Evolutionary conservation across 2,797 vertebrate species (phyloP), one percentile per base, ranked within the genome.

Genomic region (Diplodus puntazzo): DNA sequence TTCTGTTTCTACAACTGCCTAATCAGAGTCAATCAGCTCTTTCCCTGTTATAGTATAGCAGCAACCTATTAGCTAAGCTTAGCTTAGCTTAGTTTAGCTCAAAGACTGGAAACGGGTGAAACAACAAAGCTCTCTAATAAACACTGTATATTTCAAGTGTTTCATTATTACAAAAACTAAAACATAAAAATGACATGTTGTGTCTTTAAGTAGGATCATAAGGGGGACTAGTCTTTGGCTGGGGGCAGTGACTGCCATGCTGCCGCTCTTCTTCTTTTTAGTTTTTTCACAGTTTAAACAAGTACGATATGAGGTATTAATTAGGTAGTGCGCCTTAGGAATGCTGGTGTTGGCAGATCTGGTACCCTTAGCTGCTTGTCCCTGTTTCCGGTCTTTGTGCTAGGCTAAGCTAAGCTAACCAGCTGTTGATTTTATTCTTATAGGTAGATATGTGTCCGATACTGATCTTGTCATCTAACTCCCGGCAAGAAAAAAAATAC

Each of bases 81-180:
- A 34, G 3, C 30, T 75, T 52, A 66, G 63, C 43, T 58, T n/a
- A n/a, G n/a, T n/a, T n/a, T 50, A 50, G 54, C 54, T 30, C 45
- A 57, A 42, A 49, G 18, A 63, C 27, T 43, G 27, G 16, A 66
- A 53, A 30, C 4, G 6, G 12, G 46, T 17, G 12, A 48, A 57
- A 61, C 3, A 21, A 30, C 45, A 27, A 14, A 14, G 12, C 43
- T 45, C 23, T 27, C 21, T 23, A 13, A 16, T 23, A 39, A 16
- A 52, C 1, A 43, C n/a, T 2, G 42, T 43, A 21, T 27, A 25
- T 48, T 23, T 11, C 6, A 4, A 21, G 13, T 12, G 4, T 18
- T 20, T 11, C 4, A 58, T 58, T 23, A 2, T 2, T 25, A 54
- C 21, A 23, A 54, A 54, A 23, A 13, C 11, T 23, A 23, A 13